Evolutionary conservation across 2,888 invertebrate genomes (phyloP).

Genomic region (Pristionchus fissidentatus): DNA sequence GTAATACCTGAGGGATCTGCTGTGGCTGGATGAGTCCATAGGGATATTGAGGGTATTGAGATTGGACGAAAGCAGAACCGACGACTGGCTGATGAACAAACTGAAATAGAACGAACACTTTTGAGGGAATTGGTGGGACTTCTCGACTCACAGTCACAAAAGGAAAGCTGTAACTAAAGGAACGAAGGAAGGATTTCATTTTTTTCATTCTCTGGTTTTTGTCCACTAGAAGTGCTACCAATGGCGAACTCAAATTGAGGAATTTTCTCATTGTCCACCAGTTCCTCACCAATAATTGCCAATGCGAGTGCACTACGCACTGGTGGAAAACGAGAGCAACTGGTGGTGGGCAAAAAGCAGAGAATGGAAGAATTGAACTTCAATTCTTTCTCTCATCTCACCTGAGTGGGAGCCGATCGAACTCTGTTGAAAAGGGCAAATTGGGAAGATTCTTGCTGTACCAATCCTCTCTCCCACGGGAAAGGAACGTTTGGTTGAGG

Average conservation of each 20-base stretch:
- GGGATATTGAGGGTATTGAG: constrained; percentile 17
- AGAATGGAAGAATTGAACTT: neutral
- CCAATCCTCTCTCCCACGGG: constrained; percentile 9
- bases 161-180: neutral
- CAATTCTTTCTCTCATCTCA: neutral
- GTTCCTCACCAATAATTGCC: too few relatives aligned
- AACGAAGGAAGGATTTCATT: neutral
- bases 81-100: neutral
- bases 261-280: too few relatives aligned
- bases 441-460: neutral
- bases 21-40: neutral
- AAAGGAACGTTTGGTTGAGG: constrained; percentile 29
- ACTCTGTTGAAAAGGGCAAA: neutral
- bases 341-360: too few relatives aligned
- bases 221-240: neutral
- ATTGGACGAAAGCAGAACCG: neutral
- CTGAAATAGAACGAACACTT: neutral
- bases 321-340: too few relatives aligned
- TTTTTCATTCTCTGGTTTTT: neutral
- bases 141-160: neutral
- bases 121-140: too few relatives aligned
- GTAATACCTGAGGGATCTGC: neutral
- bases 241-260: neutral
- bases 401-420: constrained; percentile 32
- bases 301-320: too few relatives aligned